Evolutionary conservation across 2,888 invertebrate species (phyloP).

Genomic region (Lacanobia oleracea): DNA sequence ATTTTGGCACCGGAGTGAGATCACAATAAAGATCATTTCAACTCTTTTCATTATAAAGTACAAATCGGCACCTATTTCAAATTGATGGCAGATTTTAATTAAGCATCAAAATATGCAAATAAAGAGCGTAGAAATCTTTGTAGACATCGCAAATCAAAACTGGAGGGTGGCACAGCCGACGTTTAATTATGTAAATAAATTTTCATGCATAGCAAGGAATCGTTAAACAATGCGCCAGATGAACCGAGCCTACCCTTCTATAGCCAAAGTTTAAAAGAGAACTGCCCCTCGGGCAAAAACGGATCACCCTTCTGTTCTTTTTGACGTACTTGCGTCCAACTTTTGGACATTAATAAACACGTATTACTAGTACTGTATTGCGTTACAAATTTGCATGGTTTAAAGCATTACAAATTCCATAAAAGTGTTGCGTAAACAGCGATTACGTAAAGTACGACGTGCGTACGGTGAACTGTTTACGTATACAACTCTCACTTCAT

Average conservation of each 20-base stretch:
- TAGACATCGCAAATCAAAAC: constrained; percentile 88
- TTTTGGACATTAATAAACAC: constrained; percentile 48
- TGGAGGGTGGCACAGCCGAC: constrained; percentile 77
- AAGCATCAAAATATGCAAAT: constrained; percentile 86
- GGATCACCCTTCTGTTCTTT: constrained; percentile 78
- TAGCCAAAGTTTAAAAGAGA: constrained; percentile 84
- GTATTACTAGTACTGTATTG: constrained; percentile 26
- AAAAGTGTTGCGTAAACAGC: constrained; percentile 64
- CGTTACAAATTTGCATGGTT: constrained; percentile 37
- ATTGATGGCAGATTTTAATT: constrained; percentile 71
- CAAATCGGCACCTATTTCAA: constrained; percentile 23
- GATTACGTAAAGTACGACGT: constrained; percentile 68
- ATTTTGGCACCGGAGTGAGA: constrained; percentile 7
- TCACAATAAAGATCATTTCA: not conserved
- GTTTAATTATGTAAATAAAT: constrained; percentile 90
- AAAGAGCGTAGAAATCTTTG: constrained; percentile 79
- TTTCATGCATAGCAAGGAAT: constrained; percentile 86
- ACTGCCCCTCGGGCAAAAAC: constrained; percentile 79
- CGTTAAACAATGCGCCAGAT: constrained; percentile 87
- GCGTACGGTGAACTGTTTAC: constrained; percentile 73
- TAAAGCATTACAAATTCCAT: constrained; percentile 62
- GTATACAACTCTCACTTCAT: constrained; percentile 73
- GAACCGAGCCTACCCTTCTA: constrained; percentile 78
- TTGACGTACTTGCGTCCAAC: constrained; percentile 67
- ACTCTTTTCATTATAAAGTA: constrained; percentile 28